Evolutionary conservation across 23 tunicate genomes (phyloP).

Genomic region (Styela plicata): DNA sequence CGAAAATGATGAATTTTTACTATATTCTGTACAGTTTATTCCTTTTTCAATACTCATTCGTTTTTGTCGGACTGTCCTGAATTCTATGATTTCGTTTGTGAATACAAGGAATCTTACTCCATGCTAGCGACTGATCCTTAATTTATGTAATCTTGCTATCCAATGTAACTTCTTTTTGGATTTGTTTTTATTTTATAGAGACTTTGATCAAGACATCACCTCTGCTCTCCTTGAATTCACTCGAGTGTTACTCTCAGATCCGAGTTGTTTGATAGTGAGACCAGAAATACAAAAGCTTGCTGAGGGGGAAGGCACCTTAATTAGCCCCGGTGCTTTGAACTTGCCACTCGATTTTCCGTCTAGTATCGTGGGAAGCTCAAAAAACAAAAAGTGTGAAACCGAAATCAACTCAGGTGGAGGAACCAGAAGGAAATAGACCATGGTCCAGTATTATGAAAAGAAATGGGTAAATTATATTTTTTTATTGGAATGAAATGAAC

Average conservation of each 20-base stretch:
- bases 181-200: no score
- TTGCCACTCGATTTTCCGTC: background rate
- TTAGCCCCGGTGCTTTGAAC: background rate
- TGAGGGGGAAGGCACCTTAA: background rate
- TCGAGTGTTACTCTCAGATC: constrained; percentile 13
- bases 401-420: background rate
- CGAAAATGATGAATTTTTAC: no score
- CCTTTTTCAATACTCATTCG: no score
- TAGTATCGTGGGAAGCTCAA: background rate
- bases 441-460: constrained; percentile 4
- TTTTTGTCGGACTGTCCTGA: no score
- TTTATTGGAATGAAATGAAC: no score
- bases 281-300: background rate
- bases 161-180: no score
- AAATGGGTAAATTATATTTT: constrained; percentile 1
- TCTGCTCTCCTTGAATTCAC: constrained; percentile 8
- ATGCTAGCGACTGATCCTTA: no score
- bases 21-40: no score
- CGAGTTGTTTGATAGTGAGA: constrained; percentile 2
- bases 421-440: background rate
- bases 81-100: no score
- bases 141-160: no score
- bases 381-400: background rate
- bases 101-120: no score
- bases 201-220: constrained; percentile 2